Conservation (phyloP, 2,113 vertebrate genomes). For the Chitala chitala region DNA sequence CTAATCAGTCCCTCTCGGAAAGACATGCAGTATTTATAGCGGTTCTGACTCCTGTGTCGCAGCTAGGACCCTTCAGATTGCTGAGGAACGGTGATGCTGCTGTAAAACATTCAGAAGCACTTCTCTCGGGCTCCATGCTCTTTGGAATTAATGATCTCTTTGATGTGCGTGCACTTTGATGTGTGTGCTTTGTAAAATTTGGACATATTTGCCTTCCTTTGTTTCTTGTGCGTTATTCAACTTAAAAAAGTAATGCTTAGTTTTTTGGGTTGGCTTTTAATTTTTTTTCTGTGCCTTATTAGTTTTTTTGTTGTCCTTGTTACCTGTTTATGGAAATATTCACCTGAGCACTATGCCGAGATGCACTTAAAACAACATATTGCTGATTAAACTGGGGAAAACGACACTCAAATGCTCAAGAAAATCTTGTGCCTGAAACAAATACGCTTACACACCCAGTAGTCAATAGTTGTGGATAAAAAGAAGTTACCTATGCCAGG, state of each 20-base stretch:
- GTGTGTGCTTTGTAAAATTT: neutral
- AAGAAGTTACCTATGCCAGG: neutral
- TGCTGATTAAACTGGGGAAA: neutral
- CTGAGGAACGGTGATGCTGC: neutral
- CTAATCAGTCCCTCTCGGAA: constrained; percentile 27
- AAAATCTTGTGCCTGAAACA: neutral
- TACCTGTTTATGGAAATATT: neutral
- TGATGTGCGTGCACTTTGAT: constrained; percentile 28
- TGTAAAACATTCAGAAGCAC: neutral
- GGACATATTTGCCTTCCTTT: neutral
- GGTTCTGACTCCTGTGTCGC: neutral
- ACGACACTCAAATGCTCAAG: neutral
- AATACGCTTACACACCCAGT: neutral
- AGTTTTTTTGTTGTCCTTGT: neutral
- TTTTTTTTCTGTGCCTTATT: constrained; percentile 1
- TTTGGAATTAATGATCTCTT: constrained; percentile 27
- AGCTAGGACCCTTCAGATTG: neutral
- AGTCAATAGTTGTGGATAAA: neutral
- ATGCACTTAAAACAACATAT: neutral
- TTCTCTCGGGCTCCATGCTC: neutral
- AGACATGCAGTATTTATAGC: constrained; percentile 46
- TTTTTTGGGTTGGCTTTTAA: neutral
- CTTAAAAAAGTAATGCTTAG: neutral
- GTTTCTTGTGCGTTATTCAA: neutral
- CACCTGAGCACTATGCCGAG: neutral